Evolutionary conservation across 1,140 invertebrate genomes (phyloP), one percentile per base, ranked within the genome.

Genomic region (Orchestia grillus): DNA sequence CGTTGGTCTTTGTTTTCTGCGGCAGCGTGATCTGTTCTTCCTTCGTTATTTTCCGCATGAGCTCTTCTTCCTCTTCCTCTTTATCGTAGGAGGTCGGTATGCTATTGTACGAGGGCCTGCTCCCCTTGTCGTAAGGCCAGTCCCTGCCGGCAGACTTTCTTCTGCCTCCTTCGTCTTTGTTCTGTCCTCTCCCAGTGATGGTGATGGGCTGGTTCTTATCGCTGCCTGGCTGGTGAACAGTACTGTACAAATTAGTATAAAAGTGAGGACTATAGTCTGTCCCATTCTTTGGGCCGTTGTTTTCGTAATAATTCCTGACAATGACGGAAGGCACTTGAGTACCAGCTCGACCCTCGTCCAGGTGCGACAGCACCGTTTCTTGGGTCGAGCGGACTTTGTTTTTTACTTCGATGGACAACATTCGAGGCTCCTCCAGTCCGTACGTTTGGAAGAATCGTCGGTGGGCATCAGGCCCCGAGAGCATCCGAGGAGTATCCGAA

Each of bases 11-110:
- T 45, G 92, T 94, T 44, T 94, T 94, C 36, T 94, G 92, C 1
- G 92, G 92, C 40, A 94, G 40, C 0, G 92, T 47, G 15, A 94
- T 94, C 44, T 94, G 92, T 45, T 47, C 92, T 94, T 94, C 92
- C 40, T 47, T 44, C 8, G 92, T 94, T 19, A 44, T 94, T 44
- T 45, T 45, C 11, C 43, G 3, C 43, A 94, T 94, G 43, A 94
- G 44, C 47, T 45, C 44, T 45, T 94, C 92, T 45, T 94, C 92
- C 4, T 94, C 44, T 45, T 94, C 92, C 44, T 94, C 92, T 28
- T 40, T 40, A 40, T 44, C 44, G 42, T 44, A 43, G 11, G 36
- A 40, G 36, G 92, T 45, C 36, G 92, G 92, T 40, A 94, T 94
- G 92, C 44, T 94, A 40, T 94, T 94, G 15, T 90, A 44, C 4